Evolutionary conservation across 1,140 invertebrate genomes (phyloP).

Genomic region (Drosophila miranda): DNA sequence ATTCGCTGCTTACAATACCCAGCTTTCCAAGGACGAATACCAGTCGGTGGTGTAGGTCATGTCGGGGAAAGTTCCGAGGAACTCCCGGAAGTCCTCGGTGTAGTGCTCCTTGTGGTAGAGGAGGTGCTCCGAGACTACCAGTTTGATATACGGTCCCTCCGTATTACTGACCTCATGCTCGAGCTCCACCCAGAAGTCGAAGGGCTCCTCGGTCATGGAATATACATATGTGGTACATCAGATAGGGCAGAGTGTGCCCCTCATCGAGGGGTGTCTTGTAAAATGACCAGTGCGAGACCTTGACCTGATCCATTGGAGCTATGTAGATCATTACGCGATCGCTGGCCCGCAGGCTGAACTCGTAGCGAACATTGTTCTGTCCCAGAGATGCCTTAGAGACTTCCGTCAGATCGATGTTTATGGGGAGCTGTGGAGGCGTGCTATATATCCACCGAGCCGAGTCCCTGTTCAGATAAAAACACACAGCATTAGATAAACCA

Average conservation of each 20-base stretch:
- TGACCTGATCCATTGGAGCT: constrained; percentile 84
- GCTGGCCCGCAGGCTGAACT: constrained; percentile 84
- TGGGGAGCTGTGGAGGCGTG: constrained; percentile 35
- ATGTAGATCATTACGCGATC: constrained; percentile 88
- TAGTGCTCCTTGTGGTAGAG: constrained; percentile 64
- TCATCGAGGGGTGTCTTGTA: constrained; percentile 56
- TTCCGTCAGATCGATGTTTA: constrained; percentile 52
- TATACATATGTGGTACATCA: constrained; percentile 66
- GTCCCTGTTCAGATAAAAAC: constrained; percentile 42
- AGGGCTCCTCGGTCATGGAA: constrained; percentile 49
- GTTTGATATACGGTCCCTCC: constrained; percentile 58
- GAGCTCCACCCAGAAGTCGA: constrained; percentile 70
- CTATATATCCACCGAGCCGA: constrained; percentile 63
- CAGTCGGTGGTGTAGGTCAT: constrained; percentile 75
- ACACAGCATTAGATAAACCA: background rate
- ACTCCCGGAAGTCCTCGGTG: constrained; percentile 65
- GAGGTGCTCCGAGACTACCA: constrained; percentile 63
- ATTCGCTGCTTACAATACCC: constrained; percentile 29
- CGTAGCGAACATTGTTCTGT: constrained; percentile 44
- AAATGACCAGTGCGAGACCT: constrained; percentile 86
- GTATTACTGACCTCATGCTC: constrained; percentile 48
- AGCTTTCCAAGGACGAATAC: constrained; percentile 71
- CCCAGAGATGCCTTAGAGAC: constrained; percentile 15
- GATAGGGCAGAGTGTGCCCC: constrained; percentile 54
- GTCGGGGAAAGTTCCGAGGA: constrained; percentile 65